phyloP scores from a whole-genome alignment of 2,888 invertebrate genomes.

The Nyleta sp. region DNA sequence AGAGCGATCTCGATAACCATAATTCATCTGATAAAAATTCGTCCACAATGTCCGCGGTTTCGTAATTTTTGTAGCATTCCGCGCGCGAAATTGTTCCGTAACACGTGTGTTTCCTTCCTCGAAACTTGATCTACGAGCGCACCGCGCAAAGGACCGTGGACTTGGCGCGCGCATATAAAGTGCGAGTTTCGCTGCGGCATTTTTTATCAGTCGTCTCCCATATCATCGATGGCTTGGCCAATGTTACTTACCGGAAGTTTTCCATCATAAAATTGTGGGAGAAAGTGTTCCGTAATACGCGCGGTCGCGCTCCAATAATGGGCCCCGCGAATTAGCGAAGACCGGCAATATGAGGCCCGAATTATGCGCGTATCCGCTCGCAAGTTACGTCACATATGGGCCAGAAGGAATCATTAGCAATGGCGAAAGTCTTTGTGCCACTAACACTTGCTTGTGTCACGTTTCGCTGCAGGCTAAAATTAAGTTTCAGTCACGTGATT shows the following conservation, averaged over 20 bases:
- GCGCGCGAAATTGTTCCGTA: conserved; percentile 17
- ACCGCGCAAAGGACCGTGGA: conserved; percentile 44
- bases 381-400: conserved; percentile 40
- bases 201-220: conserved; percentile 22
- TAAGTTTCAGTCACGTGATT: no score
- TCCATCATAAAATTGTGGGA: conserved; percentile 75
- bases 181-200: conserved; percentile 23
- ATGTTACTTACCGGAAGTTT: conserved; percentile 60
- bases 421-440: no score
- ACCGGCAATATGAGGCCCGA: conserved; percentile 21
- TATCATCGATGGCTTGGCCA: conserved; percentile 52
- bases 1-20: background rate
- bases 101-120: conserved; percentile 32
- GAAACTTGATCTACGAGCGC: conserved; percentile 22
- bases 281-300: conserved; percentile 79
- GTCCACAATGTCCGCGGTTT: background rate
- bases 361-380: conserved; percentile 25
- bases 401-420: no score
- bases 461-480: no score
- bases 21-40: background rate
- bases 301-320: conserved; percentile 56
- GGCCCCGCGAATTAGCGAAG: conserved; percentile 28
- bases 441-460: no score
- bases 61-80: conserved; percentile 9
- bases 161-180: conserved; percentile 37